Base-by-base conservation (phyloP, 2,888 invertebrate genomes). In the Pollenia labialis region DNA sequence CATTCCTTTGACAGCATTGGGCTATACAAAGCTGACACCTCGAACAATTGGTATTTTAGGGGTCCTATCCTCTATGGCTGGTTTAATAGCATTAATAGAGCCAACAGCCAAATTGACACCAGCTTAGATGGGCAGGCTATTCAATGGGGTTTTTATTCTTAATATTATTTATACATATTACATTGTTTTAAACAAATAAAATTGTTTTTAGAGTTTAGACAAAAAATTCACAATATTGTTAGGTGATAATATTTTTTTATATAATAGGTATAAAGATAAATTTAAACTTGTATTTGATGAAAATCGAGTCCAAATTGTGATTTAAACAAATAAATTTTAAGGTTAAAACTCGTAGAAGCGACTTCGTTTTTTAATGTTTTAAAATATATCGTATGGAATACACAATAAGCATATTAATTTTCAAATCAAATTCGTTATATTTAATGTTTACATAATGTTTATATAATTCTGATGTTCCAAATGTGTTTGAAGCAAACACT, bases 1-100 rank as follows among this genome's bases (percentile, higher is more conserved):
- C 90, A 96, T 98, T 91, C 98, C 98, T 0, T 93, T 98, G 87
- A 96, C 97, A 81, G 96, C 96, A 8, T 93, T 98, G 88, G 97
- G 97, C 0, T 96, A 96, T 91, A 95, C 96, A 0, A 96, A 96
- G 89, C 92, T 98, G 11, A 96, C 96, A 85, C 96, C 98, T 0
- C 96, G 97, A 84, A 94, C 95, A 32, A 95, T 98, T 79, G 98
- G 98, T 0, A 89, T 96, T 9, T 93, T 97, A 18, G 98, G 98
- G 6, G 95, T 96, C 0, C 91, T 97, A 75, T 98, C 98, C 4
- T 98, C 98, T 0, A 85, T 96, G 54, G 96, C 97, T 81, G 98
- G 97, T 14, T 93, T 98, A 62, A 93, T 97, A 64, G 96, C 96
- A 23, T 92, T 98, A 62, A 92, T 97, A 60, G 95, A 97, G 92